Evolutionary conservation across 1,140 invertebrate genomes (phyloP).

Genomic region (Sitodiplosis mosellana): DNA sequence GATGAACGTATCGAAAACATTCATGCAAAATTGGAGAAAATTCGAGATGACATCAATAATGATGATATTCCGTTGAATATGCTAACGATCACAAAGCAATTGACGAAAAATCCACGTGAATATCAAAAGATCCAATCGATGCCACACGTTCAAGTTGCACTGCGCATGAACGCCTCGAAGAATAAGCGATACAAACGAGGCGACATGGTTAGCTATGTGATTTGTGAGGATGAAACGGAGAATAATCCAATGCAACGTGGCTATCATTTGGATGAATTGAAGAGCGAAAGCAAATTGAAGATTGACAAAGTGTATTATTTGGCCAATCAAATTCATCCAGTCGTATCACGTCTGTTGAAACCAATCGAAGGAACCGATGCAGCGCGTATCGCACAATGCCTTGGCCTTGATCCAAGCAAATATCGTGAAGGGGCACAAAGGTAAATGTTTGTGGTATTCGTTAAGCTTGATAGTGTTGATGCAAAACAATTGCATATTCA

Average conservation of each 20-base stretch:
- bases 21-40: slow-evolving; percentile 43
- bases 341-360: slow-evolving; percentile 83
- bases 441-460: slow-evolving; percentile 6
- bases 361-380: slow-evolving; percentile 89
- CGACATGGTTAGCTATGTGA: slow-evolving; percentile 89
- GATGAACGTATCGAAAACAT: slow-evolving; percentile 79
- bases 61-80: slow-evolving; percentile 55
- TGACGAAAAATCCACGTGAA: slow-evolving; percentile 87
- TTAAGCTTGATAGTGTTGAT: slow-evolving; percentile 6
- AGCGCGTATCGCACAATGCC: slow-evolving; percentile 68
- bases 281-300: slow-evolving; percentile 42
- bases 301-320: slow-evolving; percentile 74
- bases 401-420: slow-evolving; percentile 47
- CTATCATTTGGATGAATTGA: slow-evolving; percentile 83
- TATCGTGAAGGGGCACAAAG: slow-evolving; percentile 20
- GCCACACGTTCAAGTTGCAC: slow-evolving; percentile 84
- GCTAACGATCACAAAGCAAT: slow-evolving; percentile 83
- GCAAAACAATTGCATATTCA: slow-evolving; percentile 4
- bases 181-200: slow-evolving; percentile 74
- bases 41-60: slow-evolving; percentile 48
- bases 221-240: slow-evolving; percentile 76
- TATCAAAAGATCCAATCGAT: slow-evolving; percentile 72
- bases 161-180: slow-evolving; percentile 63
- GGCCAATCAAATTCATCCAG: slow-evolving; percentile 79
- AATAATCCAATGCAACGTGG: slow-evolving; percentile 75